Base-by-base conservation (phyloP, 2,113 vertebrate species). In the Phoenicopterus ruber region DNA sequence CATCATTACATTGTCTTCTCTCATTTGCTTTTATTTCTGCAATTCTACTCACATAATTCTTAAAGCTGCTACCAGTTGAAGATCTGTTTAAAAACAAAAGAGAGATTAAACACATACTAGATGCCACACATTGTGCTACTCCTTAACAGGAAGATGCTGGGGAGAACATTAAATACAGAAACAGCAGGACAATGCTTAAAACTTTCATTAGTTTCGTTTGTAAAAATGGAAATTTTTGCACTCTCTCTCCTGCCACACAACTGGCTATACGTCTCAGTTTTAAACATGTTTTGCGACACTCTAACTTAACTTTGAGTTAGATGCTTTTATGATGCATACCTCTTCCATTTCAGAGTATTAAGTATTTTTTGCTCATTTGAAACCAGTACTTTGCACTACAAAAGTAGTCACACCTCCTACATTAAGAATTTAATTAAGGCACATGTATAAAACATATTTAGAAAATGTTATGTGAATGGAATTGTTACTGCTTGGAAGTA, bases 51-150 rank as follows among this genome's bases (percentile, higher is more conserved):
- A 88, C 49, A 20, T 80, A 70, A 77, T 88, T 95, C 62, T 93
- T 87, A 93, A 70, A 95, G 84, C 50, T 78, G 49, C 67, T 81
- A 91, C 22, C 50, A 88, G 74, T 22, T 77, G 70, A 93, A 11
- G 40, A 77, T 82, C 94, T 90, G 74, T 62, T 93, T 54, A 72
- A 93, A 94, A 94, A 95, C 65, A 89, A 78, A 66, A 86, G 61
- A 87, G 22, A 85, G n/a, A 88, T 94, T 93, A 87, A 92, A 77
- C 29, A 82, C 69, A 32, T 42, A 83, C 17, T 55, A 70, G 91
- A 82, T 46, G 13, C 18, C 66, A 87, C 42, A 73, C 40, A 42
- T 26, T 34, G 42, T 62, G 73, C 67, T 78, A 24, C 12, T 89
- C 18, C 44, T 46, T 38, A 84, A 52, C 34, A 52, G 26, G 26